Base-by-base conservation (phyloP, 2,797 vertebrate genomes). In the Argya squamiceps region DNA sequence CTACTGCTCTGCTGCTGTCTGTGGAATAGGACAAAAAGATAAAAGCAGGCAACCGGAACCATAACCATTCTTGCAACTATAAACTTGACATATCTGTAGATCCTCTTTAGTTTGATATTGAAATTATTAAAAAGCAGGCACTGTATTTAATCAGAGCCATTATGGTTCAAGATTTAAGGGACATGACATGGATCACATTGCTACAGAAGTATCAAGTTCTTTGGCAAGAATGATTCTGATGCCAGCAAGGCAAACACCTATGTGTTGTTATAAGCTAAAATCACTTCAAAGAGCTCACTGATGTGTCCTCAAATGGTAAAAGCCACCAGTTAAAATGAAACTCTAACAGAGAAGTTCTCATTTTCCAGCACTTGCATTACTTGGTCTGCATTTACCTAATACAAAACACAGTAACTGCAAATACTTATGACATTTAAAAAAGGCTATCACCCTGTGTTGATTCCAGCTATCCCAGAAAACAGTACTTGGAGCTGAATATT, bases 401-500 rank as follows among this genome's bases (percentile, higher is more conserved):
- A 52, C 0, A 20, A 93, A 94, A 10, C 47, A 60, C 44, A 34
- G 13, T 11, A 60, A 30, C 50, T 84, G 30, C 55, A 94, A 84
- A 84, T 16, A 37, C 17, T 52, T 29, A 58, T 9, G 41, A 37
- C 22, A 5, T 68, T 79, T 69, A 41, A 79, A 67, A 64, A 44
- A 71, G n/a, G 37, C 22, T 19, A 14, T 27, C 43, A 18, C 26
- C 49, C 52, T 0, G 0, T 17, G 37, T 46, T 39, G 70, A 46
- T 70, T 76, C 71, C 84, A 83, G 76, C 47, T 73, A 67, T 43
- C 60, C 30, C 79, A 71, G 39, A 75, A 63, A 83, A 82, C 53
- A 43, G 32, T 30, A 75, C 30, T 44, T 9, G 15, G 47, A 67
- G 55, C 12, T 6, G 12, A 86, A 2, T 36, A 43, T 22, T 46